Conservation (phyloP, 2,797 vertebrate species). For the Ptychadena robeensis region DNA sequence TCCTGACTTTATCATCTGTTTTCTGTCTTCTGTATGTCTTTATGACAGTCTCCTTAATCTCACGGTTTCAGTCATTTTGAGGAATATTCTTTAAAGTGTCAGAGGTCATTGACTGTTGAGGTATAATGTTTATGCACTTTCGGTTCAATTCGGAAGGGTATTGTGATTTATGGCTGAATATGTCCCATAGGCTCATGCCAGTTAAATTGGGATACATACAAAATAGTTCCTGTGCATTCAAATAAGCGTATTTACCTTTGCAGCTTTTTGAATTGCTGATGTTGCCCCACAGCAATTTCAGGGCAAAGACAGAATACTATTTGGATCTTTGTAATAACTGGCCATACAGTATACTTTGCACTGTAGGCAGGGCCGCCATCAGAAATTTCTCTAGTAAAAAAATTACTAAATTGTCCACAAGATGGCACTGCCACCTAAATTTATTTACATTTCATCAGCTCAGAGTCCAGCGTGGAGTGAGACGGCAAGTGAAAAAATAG, state of each 20-base stretch:
- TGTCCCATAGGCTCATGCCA: background rate
- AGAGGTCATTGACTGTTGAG: background rate
- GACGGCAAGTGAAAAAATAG: too few relatives aligned
- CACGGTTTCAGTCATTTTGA: background rate
- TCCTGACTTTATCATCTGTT: constrained; percentile 5
- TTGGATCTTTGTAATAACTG: background rate
- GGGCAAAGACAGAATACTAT: background rate
- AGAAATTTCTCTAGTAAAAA: too few relatives aligned
- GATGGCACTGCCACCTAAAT: too few relatives aligned
- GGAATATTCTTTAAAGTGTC: background rate
- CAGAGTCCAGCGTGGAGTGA: too few relatives aligned
- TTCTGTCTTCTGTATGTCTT: constrained; percentile 6
- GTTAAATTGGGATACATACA: background rate
- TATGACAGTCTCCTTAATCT: constrained; percentile 14
- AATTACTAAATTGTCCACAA: too few relatives aligned
- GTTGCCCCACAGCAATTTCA: too few relatives aligned
- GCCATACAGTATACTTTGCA: background rate
- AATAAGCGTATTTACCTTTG: too few relatives aligned
- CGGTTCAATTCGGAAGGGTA: background rate
- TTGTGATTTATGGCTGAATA: background rate
- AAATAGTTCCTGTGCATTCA: too few relatives aligned
- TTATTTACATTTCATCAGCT: too few relatives aligned
- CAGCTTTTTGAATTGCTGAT: too few relatives aligned
- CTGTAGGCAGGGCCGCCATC: too few relatives aligned
- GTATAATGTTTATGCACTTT: background rate